Percentiles rank a stretch among this genome's conserved stretches.
Evolutionary conservation across 2,888 invertebrate genomes (phyloP).

Genomic region (Agapostemon virescens): DNA sequence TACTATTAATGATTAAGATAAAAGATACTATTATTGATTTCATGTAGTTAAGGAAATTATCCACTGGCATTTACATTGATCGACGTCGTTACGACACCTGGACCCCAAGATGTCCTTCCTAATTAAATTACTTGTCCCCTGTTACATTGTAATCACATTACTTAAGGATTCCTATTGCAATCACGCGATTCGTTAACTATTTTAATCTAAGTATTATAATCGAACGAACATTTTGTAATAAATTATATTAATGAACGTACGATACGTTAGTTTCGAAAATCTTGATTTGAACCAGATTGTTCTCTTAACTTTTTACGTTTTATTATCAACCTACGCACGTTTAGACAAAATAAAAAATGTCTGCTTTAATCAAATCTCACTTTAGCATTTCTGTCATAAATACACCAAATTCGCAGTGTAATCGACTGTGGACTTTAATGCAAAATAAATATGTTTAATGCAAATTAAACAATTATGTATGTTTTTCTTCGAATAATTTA

Average conservation of each 20-base stretch:
- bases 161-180: conserved; percentile 13
- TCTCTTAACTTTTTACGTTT: no score
- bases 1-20: neutral
- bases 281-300: no score
- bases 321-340: neutral
- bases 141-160: conserved; percentile 31
- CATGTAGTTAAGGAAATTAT: neutral
- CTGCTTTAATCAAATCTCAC: neutral
- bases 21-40: neutral
- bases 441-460: neutral
- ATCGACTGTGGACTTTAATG: neutral
- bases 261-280: neutral
- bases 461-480: neutral
- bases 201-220: conserved; percentile 15
- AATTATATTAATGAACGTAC: neutral
- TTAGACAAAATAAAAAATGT: neutral
- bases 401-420: no score
- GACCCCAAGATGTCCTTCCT: neutral
- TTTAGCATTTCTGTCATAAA: no score
- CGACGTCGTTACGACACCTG: conserved; percentile 3
- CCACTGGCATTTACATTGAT: neutral
- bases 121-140: conserved; percentile 23
- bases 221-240: conserved; percentile 3
- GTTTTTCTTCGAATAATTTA: neutral
- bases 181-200: conserved; percentile 8